Percentiles rank a stretch among this genome's conserved stretches.
phyloP scores from a whole-genome alignment of 2,888 invertebrate species.

The Phaedon cochleariae region DNA sequence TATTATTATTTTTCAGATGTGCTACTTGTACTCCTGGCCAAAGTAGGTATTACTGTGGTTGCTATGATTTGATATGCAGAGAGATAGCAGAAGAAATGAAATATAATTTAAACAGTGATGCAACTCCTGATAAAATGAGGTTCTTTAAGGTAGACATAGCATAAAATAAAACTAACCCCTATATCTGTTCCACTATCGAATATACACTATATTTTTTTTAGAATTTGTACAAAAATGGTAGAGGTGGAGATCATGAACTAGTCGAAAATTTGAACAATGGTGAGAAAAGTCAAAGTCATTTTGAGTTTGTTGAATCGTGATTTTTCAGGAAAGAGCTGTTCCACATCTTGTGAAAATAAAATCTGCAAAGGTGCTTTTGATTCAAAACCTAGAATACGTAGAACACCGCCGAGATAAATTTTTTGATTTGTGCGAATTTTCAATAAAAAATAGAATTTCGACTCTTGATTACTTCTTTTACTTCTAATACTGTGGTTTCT shows the following conservation, averaged over 20 bases:
- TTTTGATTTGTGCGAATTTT: neutral
- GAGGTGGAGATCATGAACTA: neutral
- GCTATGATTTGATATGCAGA: conserved; percentile 45
- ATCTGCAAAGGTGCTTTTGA: conserved; percentile 47
- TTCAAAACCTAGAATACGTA: conserved; percentile 44
- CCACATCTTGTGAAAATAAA: conserved; percentile 41
- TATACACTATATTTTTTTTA: too few relatives aligned
- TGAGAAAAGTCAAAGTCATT: neutral
- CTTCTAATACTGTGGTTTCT: too few relatives aligned
- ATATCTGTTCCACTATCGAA: too few relatives aligned
- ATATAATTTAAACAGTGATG: conserved; percentile 20
- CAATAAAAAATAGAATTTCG: too few relatives aligned
- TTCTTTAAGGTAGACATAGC: conserved; percentile 24
- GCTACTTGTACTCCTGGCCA: conserved; percentile 41
- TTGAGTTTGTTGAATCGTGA: neutral
- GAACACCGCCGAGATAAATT: conserved; percentile 40
- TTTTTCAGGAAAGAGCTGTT: conserved; percentile 22
- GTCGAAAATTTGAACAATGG: conserved; percentile 11
- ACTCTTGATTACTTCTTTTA: too few relatives aligned
- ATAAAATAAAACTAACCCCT: too few relatives aligned
- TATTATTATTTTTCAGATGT: conserved; percentile 32
- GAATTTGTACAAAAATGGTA: conserved; percentile 2
- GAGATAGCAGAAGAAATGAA: conserved; percentile 38
- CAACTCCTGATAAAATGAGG: conserved; percentile 11
- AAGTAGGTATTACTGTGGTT: conserved; percentile 45